A percentile compares a stretch with the other conserved stretches of the same genome.
Conservation (phyloP, 1,140 invertebrate species). For the Bombus balteatus region DNA sequence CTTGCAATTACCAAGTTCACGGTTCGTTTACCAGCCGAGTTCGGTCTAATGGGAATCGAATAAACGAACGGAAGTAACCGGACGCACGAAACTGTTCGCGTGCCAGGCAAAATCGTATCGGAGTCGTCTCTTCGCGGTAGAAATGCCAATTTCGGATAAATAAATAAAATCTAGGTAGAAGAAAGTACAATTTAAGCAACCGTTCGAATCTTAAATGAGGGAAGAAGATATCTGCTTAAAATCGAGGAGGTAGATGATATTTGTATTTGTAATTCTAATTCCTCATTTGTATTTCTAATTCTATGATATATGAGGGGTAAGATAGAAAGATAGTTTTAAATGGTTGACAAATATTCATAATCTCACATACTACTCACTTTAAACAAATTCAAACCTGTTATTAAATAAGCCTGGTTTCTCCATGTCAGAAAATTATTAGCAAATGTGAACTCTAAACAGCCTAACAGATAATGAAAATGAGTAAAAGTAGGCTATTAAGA, state of each 20-base stretch:
- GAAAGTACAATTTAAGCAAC: background rate
- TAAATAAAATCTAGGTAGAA: background rate
- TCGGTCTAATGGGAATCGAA: conserved; percentile 55
- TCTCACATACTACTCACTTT: background rate
- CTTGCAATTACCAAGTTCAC: conserved; percentile 67
- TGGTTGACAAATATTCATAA: background rate
- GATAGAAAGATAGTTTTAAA: too few relatives aligned
- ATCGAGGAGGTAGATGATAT: background rate
- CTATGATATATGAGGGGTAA: too few relatives aligned
- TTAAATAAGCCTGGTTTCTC: background rate
- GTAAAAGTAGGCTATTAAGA: background rate
- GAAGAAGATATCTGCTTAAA: background rate
- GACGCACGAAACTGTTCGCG: conserved; percentile 13
- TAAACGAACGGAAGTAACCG: conserved; percentile 39
- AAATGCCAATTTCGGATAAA: background rate
- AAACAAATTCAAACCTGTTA: background rate
- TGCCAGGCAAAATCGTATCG: conserved; percentile 29
- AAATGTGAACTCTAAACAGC: background rate
- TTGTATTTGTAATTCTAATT: too few relatives aligned
- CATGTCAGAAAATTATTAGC: background rate
- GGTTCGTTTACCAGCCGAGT: conserved; percentile 60
- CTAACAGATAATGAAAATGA: background rate
- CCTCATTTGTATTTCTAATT: too few relatives aligned
- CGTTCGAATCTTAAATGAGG: too few relatives aligned
- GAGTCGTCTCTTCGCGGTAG: background rate